Percentiles rank a stretch among this genome's conserved stretches.
These are phyloP conservation scores for Nectonema munidae DNA, from an alignment of 2,888 invertebrate genomes.

Conservation along the genomic window DNA sequence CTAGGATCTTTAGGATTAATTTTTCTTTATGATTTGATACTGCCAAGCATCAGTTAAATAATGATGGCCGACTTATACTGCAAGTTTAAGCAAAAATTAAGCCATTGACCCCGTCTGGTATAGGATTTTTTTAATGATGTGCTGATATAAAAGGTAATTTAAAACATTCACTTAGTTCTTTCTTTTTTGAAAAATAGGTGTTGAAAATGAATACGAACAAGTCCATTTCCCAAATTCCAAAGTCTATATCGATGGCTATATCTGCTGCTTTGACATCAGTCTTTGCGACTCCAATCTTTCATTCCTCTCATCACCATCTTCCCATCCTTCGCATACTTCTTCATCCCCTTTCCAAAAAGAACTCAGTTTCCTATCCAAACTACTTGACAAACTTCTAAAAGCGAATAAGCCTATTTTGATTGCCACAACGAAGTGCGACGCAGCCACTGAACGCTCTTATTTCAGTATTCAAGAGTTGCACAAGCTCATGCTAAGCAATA, in stretches of 20 bases:
- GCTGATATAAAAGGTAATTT: not conserved
- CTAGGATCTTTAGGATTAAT: too few relatives aligned
- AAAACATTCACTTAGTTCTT: conserved; percentile 8
- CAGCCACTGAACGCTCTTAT: too few relatives aligned
- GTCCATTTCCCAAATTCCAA: conserved; percentile 49
- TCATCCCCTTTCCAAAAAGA: conserved; percentile 21
- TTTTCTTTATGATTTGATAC: too few relatives aligned
- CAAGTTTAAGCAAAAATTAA: too few relatives aligned
- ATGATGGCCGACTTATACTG: too few relatives aligned
- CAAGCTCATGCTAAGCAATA: too few relatives aligned
- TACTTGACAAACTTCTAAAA: conserved; percentile 50
- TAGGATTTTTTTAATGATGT: too few relatives aligned
- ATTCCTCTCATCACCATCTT: conserved; percentile 8
- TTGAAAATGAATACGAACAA: conserved; percentile 84
- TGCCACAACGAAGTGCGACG: conserved; percentile 78
- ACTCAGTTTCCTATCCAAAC: conserved; percentile 41
- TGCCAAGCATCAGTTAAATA: too few relatives aligned
- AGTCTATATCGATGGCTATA: conserved; percentile 60
- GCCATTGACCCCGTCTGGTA: too few relatives aligned
- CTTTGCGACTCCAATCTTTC: conserved; percentile 29
- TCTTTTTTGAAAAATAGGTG: too few relatives aligned
- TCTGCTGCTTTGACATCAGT: conserved; percentile 79
- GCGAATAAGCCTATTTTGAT: conserved; percentile 74
- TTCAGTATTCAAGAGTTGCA: too few relatives aligned
- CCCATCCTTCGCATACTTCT: not conserved